These are phyloP conservation scores for Diaperis boleti DNA, from an alignment of 2,888 invertebrate genomes.

Conservation along the genomic window DNA sequence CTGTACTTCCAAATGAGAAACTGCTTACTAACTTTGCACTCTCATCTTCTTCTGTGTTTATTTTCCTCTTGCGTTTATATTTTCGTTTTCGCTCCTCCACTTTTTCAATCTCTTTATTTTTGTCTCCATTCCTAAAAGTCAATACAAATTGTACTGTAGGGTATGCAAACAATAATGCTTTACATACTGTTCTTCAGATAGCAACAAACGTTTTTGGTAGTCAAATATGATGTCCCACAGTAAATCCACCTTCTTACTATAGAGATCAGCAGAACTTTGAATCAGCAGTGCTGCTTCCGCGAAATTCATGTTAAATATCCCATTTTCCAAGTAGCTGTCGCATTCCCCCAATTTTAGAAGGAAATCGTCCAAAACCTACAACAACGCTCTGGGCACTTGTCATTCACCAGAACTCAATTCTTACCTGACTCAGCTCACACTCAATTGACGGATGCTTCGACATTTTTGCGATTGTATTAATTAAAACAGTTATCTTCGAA, in stretches of 20 bases:
- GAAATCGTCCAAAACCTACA: constrained; percentile 71
- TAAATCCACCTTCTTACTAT: constrained; percentile 79
- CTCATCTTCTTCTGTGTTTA: constrained; percentile 15
- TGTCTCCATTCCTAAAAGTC: constrained; percentile 35
- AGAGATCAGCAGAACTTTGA: constrained; percentile 79
- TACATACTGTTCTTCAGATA: constrained; percentile 42
- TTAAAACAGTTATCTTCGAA: constrained; percentile 29
- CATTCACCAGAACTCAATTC: neutral
- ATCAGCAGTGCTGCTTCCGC: constrained; percentile 82
- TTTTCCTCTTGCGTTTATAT: constrained; percentile 54
- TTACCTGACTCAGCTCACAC: constrained; percentile 57
- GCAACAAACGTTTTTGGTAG: constrained; percentile 55
- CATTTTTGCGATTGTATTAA: constrained; percentile 51
- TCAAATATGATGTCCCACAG: constrained; percentile 60
- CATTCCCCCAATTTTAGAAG: constrained; percentile 67
- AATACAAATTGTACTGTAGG: neutral
- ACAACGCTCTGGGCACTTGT: too few relatives aligned
- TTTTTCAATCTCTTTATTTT: constrained; percentile 50
- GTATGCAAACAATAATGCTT: neutral
- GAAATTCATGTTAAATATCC: constrained; percentile 74
- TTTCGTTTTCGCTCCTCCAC: constrained; percentile 57
- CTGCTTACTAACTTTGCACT: constrained; percentile 16
- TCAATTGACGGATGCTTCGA: constrained; percentile 60
- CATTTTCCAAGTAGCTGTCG: constrained; percentile 65
- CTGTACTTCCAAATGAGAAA: constrained; percentile 25